phyloP scores from a whole-genome alignment of 2,113 vertebrate genomes.

The Salvelinus namaycush region DNA sequence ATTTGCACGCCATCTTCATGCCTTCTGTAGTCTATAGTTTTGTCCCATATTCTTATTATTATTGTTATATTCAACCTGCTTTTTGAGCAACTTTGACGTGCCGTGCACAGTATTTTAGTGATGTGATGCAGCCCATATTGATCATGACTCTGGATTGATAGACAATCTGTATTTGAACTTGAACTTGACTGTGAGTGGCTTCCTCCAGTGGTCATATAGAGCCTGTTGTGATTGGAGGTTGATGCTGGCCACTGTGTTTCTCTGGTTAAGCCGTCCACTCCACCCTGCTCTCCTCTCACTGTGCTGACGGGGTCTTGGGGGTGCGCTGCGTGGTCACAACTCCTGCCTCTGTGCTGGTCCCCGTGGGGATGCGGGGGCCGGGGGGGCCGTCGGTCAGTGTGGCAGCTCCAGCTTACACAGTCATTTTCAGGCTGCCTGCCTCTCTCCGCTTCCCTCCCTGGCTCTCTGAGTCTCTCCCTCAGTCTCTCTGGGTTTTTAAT shows the following conservation, averaged over 20 bases:
- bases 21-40: neutral
- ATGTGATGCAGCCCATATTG: neutral
- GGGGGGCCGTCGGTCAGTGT: conserved; percentile 35
- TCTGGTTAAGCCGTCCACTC: neutral
- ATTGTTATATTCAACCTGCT: neutral
- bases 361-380: conserved; percentile 45
- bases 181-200: neutral
- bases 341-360: conserved; percentile 41
- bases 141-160: neutral
- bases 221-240: neutral
- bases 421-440: neutral
- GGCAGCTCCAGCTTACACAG: conserved; percentile 43
- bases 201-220: neutral
- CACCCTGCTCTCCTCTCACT: neutral
- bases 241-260: neutral
- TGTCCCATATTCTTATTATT: neutral
- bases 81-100: neutral
- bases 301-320: conserved; percentile 53
- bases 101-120: neutral
- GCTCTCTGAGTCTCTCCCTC: neutral
- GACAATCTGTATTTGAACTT: neutral
- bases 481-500: neutral
- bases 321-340: conserved; percentile 53
- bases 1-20: neutral
- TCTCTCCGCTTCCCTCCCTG: neutral